phyloP scores from a whole-genome alignment of 2,113 vertebrate species.

The Galemys pyrenaicus region DNA sequence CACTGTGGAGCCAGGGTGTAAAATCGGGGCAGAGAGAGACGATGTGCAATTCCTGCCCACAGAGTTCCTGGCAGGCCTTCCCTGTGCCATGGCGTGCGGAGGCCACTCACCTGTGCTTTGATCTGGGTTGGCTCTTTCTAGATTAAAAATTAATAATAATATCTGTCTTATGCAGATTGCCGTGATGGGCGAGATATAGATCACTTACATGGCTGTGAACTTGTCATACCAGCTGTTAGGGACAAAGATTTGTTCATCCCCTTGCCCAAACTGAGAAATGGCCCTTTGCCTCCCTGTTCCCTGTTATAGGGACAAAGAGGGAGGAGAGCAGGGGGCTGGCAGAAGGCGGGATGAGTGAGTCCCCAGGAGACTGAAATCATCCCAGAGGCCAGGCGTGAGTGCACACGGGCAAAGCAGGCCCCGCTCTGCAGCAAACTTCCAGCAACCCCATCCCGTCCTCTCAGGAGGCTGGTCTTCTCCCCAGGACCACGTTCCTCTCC shows the following conservation, averaged over 20 bases:
- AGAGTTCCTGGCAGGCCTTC: rapidly evolving
- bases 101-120: neutral
- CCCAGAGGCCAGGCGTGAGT: neutral
- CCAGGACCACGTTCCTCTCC: too few relatives aligned
- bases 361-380: rapidly evolving
- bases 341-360: neutral
- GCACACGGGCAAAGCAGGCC: neutral
- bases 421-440: too few relatives aligned
- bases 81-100: neutral
- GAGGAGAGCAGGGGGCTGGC: neutral
- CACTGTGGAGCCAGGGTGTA: neutral
- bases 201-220: neutral
- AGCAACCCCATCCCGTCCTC: rapidly evolving
- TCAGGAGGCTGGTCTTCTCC: neutral
- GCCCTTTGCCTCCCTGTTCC: neutral
- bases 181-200: neutral
- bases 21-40: neutral
- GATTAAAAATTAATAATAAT: neutral
- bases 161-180: constrained; percentile 3
- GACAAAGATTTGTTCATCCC: neutral
- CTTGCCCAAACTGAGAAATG: neutral
- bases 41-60: neutral
- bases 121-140: neutral
- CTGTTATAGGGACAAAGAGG: neutral
- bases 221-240: neutral